These are phyloP conservation scores for Fulica atra DNA, from an alignment of 2,113 vertebrate species.

Conservation along the genomic window DNA sequence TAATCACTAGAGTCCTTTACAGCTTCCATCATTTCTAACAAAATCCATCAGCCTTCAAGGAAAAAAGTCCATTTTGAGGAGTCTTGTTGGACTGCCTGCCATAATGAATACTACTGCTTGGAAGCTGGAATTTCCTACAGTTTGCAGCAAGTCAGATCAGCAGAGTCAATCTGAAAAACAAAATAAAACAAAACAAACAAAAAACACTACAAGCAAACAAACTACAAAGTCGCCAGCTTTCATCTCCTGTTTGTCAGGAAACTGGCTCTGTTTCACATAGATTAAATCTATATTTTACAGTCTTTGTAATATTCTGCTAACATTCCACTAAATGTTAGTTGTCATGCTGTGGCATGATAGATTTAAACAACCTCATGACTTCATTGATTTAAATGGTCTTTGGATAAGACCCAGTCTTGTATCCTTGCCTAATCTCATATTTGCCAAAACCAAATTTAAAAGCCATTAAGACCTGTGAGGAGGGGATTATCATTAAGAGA, in stretches of 20 bases:
- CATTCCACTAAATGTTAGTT: constrained; percentile 12
- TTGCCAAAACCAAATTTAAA: constrained; percentile 70
- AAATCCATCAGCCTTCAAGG: neutral
- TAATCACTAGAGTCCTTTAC: neutral
- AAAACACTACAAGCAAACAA: too few species aligned
- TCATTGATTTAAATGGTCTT: constrained; percentile 25
- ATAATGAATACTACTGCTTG: neutral
- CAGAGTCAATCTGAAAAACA: neutral
- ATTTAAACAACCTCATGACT: constrained; percentile 27
- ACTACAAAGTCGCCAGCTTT: neutral
- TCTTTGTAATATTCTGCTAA: constrained; percentile 27
- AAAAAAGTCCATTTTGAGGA: neutral
- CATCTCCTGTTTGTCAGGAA: neutral
- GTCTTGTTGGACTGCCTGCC: neutral
- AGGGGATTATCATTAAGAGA: constrained; percentile 61
- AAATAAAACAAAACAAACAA: too few species aligned
- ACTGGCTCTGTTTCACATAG: neutral
- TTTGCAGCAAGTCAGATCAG: neutral
- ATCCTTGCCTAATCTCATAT: neutral
- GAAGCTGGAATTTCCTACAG: neutral
- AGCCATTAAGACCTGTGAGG: constrained; percentile 55
- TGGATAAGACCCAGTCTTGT: constrained; percentile 1
- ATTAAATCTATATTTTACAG: constrained; percentile 42
- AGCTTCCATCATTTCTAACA: neutral
- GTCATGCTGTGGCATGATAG: neutral